These are phyloP conservation scores for Turritopsis dohrnii DNA, from an alignment of 30 jellyfish, hydroid and myxozoan species.

Conservation along the genomic window DNA sequence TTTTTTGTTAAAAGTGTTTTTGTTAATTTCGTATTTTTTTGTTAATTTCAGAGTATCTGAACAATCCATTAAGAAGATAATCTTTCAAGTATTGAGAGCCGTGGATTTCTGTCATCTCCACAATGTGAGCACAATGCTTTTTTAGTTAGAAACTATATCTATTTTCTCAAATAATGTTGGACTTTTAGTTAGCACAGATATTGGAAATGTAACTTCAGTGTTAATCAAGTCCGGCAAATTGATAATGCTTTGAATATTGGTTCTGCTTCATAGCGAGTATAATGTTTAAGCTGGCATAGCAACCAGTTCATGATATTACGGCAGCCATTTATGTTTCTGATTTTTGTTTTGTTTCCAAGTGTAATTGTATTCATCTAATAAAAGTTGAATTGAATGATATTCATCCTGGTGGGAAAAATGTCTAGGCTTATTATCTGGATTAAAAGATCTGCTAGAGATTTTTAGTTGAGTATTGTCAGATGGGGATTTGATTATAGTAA, in stretches of 20 bases:
- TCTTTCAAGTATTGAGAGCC: slow-evolving; percentile 85
- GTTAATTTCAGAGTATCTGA: slow-evolving; percentile 65
- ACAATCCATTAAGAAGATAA: slow-evolving; percentile 58
- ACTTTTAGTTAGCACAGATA: too few relatives aligned
- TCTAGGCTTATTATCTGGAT: background rate
- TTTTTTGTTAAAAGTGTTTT: too few relatives aligned
- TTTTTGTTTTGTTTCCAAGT: too few relatives aligned
- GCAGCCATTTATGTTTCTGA: too few relatives aligned
- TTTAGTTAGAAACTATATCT: background rate
- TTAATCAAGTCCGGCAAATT: too few relatives aligned
- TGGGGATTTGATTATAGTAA: background rate
- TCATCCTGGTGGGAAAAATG: background rate
- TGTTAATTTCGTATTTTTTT: background rate
- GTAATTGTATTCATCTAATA: too few relatives aligned
- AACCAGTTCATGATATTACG: too few relatives aligned
- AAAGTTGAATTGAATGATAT: background rate
- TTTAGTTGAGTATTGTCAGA: background rate
- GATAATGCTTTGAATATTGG: too few relatives aligned
- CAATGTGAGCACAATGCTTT: slow-evolving; percentile 50
- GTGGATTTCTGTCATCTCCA: slow-evolving; percentile 95
- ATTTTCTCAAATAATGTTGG: too few relatives aligned
- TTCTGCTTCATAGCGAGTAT: too few relatives aligned
- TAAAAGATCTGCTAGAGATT: background rate
- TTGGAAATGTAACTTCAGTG: too few relatives aligned
- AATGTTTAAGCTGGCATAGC: too few relatives aligned